phyloP scores from a whole-genome alignment of 2,113 vertebrate species.

The Rhagologus leucostigma region DNA sequence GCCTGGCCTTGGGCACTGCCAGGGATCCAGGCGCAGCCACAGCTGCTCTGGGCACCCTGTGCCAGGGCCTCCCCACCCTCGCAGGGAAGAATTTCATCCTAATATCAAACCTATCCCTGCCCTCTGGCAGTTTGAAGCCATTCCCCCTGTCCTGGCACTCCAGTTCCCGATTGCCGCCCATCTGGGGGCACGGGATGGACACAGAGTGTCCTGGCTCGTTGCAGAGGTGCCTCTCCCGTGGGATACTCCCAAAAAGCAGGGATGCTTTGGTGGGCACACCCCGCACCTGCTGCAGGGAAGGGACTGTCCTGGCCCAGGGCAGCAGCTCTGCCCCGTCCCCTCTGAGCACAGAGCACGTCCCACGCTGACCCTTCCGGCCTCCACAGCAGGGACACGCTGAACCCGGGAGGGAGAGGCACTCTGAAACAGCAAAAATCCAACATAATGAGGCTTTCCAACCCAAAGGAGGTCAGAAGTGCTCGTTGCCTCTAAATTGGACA shows the following conservation, averaged over 20 bases:
- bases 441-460: not conserved
- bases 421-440: not conserved
- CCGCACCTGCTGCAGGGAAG: not conserved
- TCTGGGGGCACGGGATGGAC: not conserved
- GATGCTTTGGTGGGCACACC: not conserved
- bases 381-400: not conserved
- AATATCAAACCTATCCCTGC: fast-evolving
- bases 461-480: not conserved
- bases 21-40: not conserved
- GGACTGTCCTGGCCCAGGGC: fast-evolving
- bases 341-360: not conserved
- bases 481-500: not conserved
- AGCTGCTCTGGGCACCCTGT: not conserved
- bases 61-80: not conserved
- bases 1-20: not conserved
- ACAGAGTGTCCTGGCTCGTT: not conserved
- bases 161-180: not conserved
- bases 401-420: not conserved
- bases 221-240: not conserved
- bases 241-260: not conserved
- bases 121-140: not conserved
- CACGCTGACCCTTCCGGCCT: not conserved
- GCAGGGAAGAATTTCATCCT: not conserved
- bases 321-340: not conserved
- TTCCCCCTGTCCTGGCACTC: not conserved